Base-by-base conservation (phyloP, 1,140 invertebrate genomes). In the Pogonognathellus flavescens region DNA sequence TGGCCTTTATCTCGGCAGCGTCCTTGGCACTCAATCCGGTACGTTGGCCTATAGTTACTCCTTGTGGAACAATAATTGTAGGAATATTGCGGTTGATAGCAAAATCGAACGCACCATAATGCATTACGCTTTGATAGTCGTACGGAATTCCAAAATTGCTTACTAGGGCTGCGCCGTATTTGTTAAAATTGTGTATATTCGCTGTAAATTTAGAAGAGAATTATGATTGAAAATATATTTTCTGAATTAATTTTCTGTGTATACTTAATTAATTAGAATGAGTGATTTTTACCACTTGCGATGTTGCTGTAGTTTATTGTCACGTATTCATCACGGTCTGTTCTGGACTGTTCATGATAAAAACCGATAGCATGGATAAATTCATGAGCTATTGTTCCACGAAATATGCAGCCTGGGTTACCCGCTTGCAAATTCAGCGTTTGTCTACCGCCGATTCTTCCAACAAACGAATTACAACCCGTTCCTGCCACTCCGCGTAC, bases 391-490 rank as follows among this genome's bases (percentile, higher is more conserved):
- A 93, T 91, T 5, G 93, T 92, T 6, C 93, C 93, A 18, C 92
- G 91, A 18, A 91, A 53, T 0, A 94, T 90, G 87, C 93, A 94
- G n/a, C n/a, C n/a, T n/a, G n/a, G n/a, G n/a, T n/a, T n/a, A 76
- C 31, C 57, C 5, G 22, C 13, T 83, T 83, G 49, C n/a, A 66
- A 25, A 59, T 84, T 70, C 20, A 88, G n/a, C 83, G 91, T 89
- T 86, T 94, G 93, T 90, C 95, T 95, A 14, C 91, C 90, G 18
- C 94, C 94, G 14, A 94, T 91, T 2, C 93, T 91, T 8, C 95
- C 95, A 0, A 96, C 94, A 66, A 93, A 94, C 0, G 95, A 95
- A 95, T 95, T 96, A 89, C 96, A 97, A 10, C 96, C 96, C 1
- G 93, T 94, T 49, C 93, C 93, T 41, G 70, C 2, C n/a, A n/a